Evolutionary conservation across 2,888 invertebrate species (phyloP).

Genomic region (Melanotus villosus): DNA sequence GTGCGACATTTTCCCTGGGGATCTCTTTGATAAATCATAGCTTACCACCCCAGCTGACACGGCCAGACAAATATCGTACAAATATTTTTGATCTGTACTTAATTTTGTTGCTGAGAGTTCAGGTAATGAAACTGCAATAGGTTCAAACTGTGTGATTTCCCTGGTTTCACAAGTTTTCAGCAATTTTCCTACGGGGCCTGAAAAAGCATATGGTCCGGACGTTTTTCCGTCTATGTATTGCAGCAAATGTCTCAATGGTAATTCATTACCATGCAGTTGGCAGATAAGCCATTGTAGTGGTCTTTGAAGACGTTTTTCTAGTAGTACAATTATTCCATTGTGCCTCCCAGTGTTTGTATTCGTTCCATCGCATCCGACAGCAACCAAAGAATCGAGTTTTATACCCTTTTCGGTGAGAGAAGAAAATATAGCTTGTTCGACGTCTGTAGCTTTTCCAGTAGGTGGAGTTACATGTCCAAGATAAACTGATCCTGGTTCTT

Average conservation of each 20-base stretch:
- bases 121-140: not conserved
- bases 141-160: not conserved
- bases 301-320: not conserved
- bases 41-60: not conserved
- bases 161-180: not conserved
- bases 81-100: not conserved
- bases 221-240: not conserved
- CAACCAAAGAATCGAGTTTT: not conserved
- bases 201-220: not conserved
- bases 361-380: not conserved
- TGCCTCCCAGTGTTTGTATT: not conserved
- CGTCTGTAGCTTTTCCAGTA: not conserved
- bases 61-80: not conserved
- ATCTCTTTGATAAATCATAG: too few relatives aligned
- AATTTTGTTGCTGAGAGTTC: not conserved
- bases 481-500: not conserved
- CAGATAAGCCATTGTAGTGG: constrained; percentile 1
- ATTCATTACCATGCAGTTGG: too few relatives aligned
- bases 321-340: not conserved
- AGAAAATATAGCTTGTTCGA: not conserved
- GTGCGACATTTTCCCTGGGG: too few relatives aligned
- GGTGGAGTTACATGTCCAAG: not conserved
- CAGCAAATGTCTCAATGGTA: not conserved
- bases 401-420: not conserved
- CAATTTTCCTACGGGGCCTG: not conserved